phyloP scores from a whole-genome alignment of 53 echinoderm and acorn worm species.

The Holothuria leucospilota region DNA sequence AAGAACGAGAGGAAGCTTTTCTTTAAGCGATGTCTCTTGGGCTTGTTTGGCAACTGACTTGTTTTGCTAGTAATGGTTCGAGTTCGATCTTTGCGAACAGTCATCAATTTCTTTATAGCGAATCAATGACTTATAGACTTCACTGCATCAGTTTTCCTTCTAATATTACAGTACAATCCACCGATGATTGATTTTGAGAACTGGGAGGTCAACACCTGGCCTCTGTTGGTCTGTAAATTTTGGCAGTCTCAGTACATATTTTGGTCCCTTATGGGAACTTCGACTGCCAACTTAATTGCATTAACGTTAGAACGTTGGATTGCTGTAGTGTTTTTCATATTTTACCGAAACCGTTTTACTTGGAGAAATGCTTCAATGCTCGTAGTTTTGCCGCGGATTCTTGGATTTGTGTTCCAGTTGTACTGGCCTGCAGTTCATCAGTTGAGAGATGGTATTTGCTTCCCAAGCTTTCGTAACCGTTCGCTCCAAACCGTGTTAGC shows the following conservation, averaged over 20 bases:
- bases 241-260: slow-evolving; percentile 32
- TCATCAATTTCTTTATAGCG: slow-evolving; percentile 2
- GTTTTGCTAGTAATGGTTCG: slow-evolving; percentile 16
- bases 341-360: slow-evolving; percentile 13
- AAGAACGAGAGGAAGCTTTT: too few species aligned
- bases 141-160: neutral
- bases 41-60: slow-evolving; percentile 13
- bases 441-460: slow-evolving; percentile 43
- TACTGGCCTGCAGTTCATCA: slow-evolving; percentile 44
- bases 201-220: neutral
- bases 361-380: neutral
- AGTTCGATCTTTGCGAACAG: neutral
- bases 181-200: neutral
- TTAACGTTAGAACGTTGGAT: neutral
- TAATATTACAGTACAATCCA: neutral
- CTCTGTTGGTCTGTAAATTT: neutral
- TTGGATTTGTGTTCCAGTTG: slow-evolving; percentile 32
- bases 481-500: slow-evolving; percentile 38
- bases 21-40: neutral
- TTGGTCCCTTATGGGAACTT: slow-evolving; percentile 11
- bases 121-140: slow-evolving; percentile 23
- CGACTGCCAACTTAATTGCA: slow-evolving; percentile 37
- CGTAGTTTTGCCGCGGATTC: slow-evolving; percentile 31
- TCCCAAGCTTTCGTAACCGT: slow-evolving; percentile 34
- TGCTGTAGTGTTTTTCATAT: slow-evolving; percentile 22